These are phyloP conservation scores for Penaeus monodon DNA, from an alignment of 2,888 invertebrate genomes.

Conservation along the genomic window DNA sequence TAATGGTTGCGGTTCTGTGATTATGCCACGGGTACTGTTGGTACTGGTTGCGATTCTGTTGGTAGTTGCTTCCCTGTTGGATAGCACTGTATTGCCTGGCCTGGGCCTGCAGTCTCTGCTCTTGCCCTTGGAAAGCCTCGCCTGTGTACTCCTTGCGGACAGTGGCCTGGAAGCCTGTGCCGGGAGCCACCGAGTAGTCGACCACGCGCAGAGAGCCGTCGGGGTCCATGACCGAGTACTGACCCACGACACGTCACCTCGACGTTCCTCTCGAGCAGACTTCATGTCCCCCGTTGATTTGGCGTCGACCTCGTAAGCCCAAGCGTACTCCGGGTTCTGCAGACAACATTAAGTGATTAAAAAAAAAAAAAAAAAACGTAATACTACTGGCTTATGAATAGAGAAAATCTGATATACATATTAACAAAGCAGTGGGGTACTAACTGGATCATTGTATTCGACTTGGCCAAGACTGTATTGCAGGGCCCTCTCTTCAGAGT, in stretches of 20 bases:
- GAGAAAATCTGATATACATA: background rate
- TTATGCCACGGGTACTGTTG: background rate
- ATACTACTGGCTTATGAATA: background rate
- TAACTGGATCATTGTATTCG: conserved; percentile 29
- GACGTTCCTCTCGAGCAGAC: conserved; percentile 43
- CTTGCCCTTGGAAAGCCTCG: no score
- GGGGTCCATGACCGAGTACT: conserved; percentile 43
- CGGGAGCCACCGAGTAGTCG: conserved; percentile 41
- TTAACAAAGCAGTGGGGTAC: background rate
- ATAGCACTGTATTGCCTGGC: no score
- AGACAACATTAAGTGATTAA: background rate
- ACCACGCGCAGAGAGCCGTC: conserved; percentile 29
- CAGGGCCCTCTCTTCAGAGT: conserved; percentile 14
- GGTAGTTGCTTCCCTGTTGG: background rate
- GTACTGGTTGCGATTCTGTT: conserved; percentile 13
- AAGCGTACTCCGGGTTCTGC: conserved; percentile 31
- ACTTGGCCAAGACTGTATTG: conserved; percentile 4
- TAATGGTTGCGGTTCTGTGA: conserved; percentile 13
- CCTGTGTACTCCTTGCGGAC: conserved; percentile 1
- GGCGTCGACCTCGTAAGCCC: conserved; percentile 47
- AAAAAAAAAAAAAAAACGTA: no score
- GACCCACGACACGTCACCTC: conserved; percentile 40
- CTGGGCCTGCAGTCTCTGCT: no score
- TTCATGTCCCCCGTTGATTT: conserved; percentile 33
- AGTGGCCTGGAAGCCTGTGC: conserved; percentile 45